Percentiles rank a stretch among this genome's conserved stretches.
phyloP scores from a whole-genome alignment of 2,113 vertebrate species.

The Engystomops pustulosus region DNA sequence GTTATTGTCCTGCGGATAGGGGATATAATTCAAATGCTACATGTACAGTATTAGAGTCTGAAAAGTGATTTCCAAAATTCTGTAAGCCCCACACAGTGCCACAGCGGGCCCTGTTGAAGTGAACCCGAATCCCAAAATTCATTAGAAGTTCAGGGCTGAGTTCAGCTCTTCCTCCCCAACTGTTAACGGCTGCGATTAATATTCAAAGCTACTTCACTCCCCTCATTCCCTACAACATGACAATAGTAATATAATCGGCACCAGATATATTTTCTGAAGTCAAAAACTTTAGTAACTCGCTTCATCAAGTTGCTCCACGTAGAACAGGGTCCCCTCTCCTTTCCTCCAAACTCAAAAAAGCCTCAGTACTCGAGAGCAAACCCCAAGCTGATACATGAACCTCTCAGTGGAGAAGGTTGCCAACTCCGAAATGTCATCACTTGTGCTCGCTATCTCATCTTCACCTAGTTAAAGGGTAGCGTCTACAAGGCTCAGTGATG shows the following conservation, averaged over 20 bases:
- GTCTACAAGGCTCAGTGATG: constrained; percentile 2
- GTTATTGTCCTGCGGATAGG: too few relatives aligned
- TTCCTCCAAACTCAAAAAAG: not conserved
- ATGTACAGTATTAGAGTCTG: too few relatives aligned
- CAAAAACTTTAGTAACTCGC: not conserved
- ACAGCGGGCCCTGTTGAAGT: too few relatives aligned
- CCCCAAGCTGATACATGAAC: constrained; percentile 8
- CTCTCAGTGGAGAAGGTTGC: constrained; percentile 3
- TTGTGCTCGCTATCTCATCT: constrained; percentile 36
- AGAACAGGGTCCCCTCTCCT: not conserved
- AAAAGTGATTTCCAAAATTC: too few relatives aligned
- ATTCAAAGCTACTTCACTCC: too few relatives aligned
- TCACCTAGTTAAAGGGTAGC: constrained; percentile 43
- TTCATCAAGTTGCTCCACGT: not conserved
- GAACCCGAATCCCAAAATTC: too few relatives aligned
- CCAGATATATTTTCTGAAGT: not conserved
- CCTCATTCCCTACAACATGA: not conserved
- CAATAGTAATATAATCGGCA: not conserved
- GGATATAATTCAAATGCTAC: too few relatives aligned
- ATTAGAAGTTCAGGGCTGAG: too few relatives aligned
- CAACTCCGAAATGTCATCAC: constrained; percentile 36
- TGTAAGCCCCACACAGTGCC: too few relatives aligned
- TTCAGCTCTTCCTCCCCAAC: too few relatives aligned
- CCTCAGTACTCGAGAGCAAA: constrained; percentile 17
- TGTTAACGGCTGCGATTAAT: too few relatives aligned